Evolutionary conservation across 35 echinoderm and acorn worm genomes (phyloP), one percentile per base, ranked within the genome.

Genomic region (Ophioderma brevispina): DNA sequence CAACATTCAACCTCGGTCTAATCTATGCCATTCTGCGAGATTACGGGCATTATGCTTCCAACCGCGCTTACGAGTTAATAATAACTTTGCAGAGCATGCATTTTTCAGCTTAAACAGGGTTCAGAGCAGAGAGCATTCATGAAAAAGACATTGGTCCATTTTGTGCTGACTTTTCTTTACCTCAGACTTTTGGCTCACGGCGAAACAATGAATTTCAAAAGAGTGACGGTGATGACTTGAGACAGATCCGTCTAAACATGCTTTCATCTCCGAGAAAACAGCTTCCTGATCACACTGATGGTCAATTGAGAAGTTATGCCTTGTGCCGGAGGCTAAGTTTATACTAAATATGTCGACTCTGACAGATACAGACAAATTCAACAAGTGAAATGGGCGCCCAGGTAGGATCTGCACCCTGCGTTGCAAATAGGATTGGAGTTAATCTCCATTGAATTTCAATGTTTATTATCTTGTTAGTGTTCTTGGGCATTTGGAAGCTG

Each of bases 391-490:
- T 46, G 17, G 41, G 17, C 23, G 15, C 28, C 1, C 28, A 70
- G 5, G 28, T 30, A 70, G 59, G 59, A 70, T 70, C 59, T 70
- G 1, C 28, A 18, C 59, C 59, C 23, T n/a, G n/a, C n/a, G 15
- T 15, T 25, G 59, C 28, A 70, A 25, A 70, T 30, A 15, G 59
- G 59, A 70, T 70, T 70, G n/a, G 59, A 3, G 28, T 70, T 30
- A 25, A 70, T 25, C 28, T 25, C 59, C 10, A 70, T 1, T 4
- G 59, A 30, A 6, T 70, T 70, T 18, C 28, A 13, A 8, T 70
- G 59, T 70, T 70, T 70, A 70, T 70, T 70, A 15, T 70, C 59
- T 70, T 70, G 59, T 70, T 70, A 70, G 59, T 70, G 28, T 70
- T 4, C 28, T 25, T 70, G 59, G 59, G 59, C 59, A 70, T 70